A percentile compares a stretch with the other conserved stretches of the same genome.
Conservation (phyloP, 1,140 invertebrate genomes). For the Galleria mellonella region DNA sequence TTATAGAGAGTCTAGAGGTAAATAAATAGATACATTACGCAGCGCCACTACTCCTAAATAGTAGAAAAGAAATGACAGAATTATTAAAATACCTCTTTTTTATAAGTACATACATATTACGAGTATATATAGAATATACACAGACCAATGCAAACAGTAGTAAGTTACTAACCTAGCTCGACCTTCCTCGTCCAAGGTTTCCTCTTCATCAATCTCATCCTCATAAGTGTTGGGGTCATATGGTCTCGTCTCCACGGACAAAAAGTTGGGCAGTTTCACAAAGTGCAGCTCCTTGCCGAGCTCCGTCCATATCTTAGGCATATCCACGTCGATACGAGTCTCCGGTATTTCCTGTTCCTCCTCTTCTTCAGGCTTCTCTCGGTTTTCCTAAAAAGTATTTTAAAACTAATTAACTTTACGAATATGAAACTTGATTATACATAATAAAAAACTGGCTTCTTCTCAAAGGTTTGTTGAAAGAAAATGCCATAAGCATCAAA, state of each 20-base stretch:
- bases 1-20: too few relatives aligned
- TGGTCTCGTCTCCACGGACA: conserved; percentile 93
- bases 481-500: too few relatives aligned
- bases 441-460: background rate
- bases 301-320: conserved; percentile 95
- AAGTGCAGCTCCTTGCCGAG: conserved; percentile 95
- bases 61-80: too few relatives aligned
- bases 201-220: conserved; percentile 99
- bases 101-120: too few relatives aligned
- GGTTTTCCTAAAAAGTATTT: conserved; percentile 33
- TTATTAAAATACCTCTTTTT: too few relatives aligned
- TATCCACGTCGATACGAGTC: conserved; percentile 96
- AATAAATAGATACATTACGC: too few relatives aligned
- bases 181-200: conserved; percentile 98
- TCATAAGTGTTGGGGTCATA: conserved; percentile 97
- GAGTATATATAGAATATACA: too few relatives aligned
- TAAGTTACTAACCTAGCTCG: conserved; percentile 80
- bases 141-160: too few relatives aligned
- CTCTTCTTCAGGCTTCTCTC: conserved; percentile 79
- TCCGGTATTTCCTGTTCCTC: conserved; percentile 89
- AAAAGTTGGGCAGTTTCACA: conserved; percentile 95
- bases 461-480: too few relatives aligned
- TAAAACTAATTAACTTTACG: too few relatives aligned
- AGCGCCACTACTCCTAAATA: too few relatives aligned
- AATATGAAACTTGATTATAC: background rate